phyloP scores from a whole-genome alignment of 2,888 invertebrate genomes.

The Thecophora atra region DNA sequence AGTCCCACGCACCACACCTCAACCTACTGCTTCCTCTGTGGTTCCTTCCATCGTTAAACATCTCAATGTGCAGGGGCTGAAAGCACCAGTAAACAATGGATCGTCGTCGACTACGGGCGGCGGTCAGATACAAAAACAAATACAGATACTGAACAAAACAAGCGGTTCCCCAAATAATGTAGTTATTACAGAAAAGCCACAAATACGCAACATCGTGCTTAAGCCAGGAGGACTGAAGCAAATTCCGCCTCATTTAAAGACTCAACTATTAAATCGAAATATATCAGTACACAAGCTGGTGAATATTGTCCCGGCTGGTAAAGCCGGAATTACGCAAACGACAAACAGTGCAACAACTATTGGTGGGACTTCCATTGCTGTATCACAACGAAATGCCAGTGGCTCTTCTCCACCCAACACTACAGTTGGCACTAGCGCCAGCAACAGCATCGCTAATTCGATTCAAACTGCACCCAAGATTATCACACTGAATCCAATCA shows the following conservation, averaged over 20 bases:
- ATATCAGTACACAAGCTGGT: conserved; percentile 57
- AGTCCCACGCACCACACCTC: conserved; percentile 44
- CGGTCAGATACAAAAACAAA: conserved; percentile 52
- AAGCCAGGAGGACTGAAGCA: conserved; percentile 54
- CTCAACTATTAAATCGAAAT: conserved; percentile 55
- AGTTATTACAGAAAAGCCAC: conserved; percentile 33
- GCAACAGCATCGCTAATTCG: not conserved
- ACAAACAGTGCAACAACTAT: not conserved
- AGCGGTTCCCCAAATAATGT: conserved; percentile 36
- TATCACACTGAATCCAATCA: conserved; percentile 50
- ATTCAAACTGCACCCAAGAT: conserved; percentile 50
- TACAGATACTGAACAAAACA: conserved; percentile 48
- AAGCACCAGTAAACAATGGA: conserved; percentile 29
- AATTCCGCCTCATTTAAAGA: conserved; percentile 50
- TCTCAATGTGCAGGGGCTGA: conserved; percentile 50
- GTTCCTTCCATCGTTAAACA: conserved; percentile 52
- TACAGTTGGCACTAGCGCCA: conserved; percentile 23
- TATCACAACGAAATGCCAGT: conserved; percentile 20
- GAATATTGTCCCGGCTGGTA: conserved; percentile 50
- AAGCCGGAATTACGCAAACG: conserved; percentile 38
- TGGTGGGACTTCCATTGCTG: too few species aligned
- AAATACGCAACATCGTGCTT: conserved; percentile 53
- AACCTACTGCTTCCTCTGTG: conserved; percentile 39
- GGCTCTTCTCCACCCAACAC: conserved; percentile 26
- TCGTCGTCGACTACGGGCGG: conserved; percentile 39